Percentiles rank a stretch among this genome's conserved stretches.
Conservation (phyloP, 35 echinoderm and acorn worm species). For the Apostichopus californicus region DNA sequence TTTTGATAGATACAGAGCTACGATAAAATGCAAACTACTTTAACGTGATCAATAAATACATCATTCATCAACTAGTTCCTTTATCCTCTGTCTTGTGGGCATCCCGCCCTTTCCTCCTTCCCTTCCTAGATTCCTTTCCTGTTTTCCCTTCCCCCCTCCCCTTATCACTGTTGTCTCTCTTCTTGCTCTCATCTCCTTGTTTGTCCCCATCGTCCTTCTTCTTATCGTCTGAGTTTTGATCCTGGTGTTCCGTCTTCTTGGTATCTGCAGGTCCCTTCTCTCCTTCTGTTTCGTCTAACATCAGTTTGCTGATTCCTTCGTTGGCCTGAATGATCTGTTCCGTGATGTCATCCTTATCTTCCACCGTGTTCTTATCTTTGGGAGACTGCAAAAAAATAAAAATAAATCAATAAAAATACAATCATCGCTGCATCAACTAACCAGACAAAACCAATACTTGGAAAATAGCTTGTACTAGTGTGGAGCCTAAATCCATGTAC, state of each 20-base stretch:
- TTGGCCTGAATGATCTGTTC: neutral
- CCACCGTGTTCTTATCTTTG: conserved; percentile 31
- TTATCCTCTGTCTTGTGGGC: conserved; percentile 16
- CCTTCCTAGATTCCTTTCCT: conserved; percentile 27
- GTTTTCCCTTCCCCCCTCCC: neutral
- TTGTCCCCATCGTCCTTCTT: conserved; percentile 24
- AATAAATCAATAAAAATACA: neutral
- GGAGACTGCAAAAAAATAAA: neutral
- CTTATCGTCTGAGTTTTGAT: conserved; percentile 47
- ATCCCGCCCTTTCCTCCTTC: conserved; percentile 56
- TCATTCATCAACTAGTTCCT: neutral
- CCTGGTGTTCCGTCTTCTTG: conserved; percentile 37
- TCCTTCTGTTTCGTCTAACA: conserved; percentile 28
- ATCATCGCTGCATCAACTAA: neutral
- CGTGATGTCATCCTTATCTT: conserved; percentile 18
- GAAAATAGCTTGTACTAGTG: too few species aligned
- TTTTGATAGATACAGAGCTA: too few species aligned
- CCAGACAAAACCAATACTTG: neutral
- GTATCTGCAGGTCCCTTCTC: neutral
- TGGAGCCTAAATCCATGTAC: too few species aligned
- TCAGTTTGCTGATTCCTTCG: conserved; percentile 44
- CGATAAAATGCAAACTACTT: too few species aligned
- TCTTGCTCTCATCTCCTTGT: conserved; percentile 29
- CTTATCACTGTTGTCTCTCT: neutral
- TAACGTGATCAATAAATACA: too few species aligned